phyloP scores from a whole-genome alignment of 2,888 invertebrate genomes.

The Thymelicus sylvestris region DNA sequence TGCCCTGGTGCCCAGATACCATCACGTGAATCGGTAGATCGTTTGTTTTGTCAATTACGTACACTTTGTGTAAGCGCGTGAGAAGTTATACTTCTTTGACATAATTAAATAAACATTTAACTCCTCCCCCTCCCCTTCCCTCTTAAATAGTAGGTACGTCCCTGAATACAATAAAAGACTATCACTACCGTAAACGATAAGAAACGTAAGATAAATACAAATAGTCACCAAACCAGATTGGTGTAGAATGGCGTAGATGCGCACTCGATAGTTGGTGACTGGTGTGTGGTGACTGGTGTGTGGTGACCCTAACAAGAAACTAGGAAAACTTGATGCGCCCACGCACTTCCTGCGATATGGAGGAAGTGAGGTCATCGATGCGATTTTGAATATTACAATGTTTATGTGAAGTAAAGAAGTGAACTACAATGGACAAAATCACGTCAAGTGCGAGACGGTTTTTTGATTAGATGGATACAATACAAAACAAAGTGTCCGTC shows the following conservation, averaged over 20 bases:
- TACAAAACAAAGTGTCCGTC: too few species aligned
- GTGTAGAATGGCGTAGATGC: not conserved
- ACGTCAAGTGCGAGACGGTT: too few species aligned
- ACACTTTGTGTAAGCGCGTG: too few species aligned
- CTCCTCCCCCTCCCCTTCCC: too few species aligned
- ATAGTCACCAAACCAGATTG: not conserved
- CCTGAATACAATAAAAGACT: too few species aligned
- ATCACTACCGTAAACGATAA: not conserved
- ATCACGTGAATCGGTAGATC: too few species aligned
- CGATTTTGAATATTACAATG: slow-evolving; percentile 30
- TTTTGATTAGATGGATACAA: too few species aligned
- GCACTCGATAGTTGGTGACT: slow-evolving; percentile 24
- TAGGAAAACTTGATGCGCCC: slow-evolving; percentile 51
- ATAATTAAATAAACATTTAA: too few species aligned
- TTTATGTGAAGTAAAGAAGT: slow-evolving; percentile 10
- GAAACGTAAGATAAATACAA: not conserved
- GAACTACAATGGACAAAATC: not conserved
- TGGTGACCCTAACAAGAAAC: slow-evolving; percentile 39
- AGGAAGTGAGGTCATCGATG: slow-evolving; percentile 53
- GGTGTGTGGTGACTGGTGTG: slow-evolving; percentile 6
- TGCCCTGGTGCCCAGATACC: too few species aligned
- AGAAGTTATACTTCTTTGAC: too few species aligned
- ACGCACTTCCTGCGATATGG: slow-evolving; percentile 52
- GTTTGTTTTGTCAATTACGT: too few species aligned
- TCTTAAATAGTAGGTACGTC: too few species aligned